Evolutionary conservation across 1,140 invertebrate genomes (phyloP).

Genomic region (Orius laevigatus): DNA sequence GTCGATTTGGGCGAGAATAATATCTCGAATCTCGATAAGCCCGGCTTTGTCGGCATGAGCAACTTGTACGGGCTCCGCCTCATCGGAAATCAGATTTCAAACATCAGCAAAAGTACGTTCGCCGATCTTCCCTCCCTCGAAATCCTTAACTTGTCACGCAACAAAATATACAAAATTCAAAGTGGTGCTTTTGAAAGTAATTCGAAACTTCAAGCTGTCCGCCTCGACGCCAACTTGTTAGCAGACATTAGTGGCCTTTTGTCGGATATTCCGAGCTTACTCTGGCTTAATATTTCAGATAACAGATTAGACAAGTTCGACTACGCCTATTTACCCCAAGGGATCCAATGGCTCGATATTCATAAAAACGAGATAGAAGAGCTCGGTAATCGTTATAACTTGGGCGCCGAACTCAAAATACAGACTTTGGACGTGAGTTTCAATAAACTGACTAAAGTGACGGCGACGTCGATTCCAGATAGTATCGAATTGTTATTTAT

Average conservation of each 20-base stretch:
- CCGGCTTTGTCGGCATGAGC: conserved; percentile 63
- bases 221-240: conserved; percentile 70
- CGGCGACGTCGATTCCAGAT: conserved; percentile 50
- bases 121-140: conserved; percentile 63
- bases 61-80: conserved; percentile 65
- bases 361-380: conserved; percentile 75
- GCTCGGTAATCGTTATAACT: conserved; percentile 52
- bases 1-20: conserved; percentile 68
- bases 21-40: conserved; percentile 55
- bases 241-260: conserved; percentile 73
- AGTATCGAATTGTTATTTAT: conserved; percentile 62
- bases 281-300: conserved; percentile 83
- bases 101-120: conserved; percentile 65
- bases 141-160: conserved; percentile 75
- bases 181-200: conserved; percentile 66
- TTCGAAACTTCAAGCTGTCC: conserved; percentile 62
- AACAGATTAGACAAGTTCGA: conserved; percentile 83
- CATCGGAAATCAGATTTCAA: conserved; percentile 75
- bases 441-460: conserved; percentile 58
- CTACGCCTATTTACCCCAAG: conserved; percentile 64
- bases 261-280: conserved; percentile 57
- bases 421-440: conserved; percentile 68
- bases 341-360: conserved; percentile 75
- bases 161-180: conserved; percentile 63
- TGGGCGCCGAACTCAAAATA: conserved; percentile 47